These are phyloP conservation scores for Cyclina sinensis DNA, from an alignment of 1,140 invertebrate genomes.

Conservation along the genomic window DNA sequence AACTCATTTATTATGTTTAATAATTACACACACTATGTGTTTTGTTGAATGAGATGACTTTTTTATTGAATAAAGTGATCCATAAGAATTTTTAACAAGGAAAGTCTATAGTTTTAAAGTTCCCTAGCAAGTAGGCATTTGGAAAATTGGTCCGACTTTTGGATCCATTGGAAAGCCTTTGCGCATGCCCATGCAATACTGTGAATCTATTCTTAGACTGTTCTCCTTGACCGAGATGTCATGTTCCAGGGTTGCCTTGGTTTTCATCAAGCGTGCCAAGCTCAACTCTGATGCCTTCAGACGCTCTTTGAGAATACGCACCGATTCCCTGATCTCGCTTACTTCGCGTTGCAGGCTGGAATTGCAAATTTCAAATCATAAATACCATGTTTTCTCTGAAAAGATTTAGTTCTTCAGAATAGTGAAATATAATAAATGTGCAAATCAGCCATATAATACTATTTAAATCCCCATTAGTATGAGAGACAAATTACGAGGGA, in stretches of 20 bases:
- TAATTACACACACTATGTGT: constrained; percentile 14
- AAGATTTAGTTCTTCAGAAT: too few species aligned
- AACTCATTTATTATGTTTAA: background rate
- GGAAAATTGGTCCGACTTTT: constrained; percentile 86
- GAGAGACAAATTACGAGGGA: too few species aligned
- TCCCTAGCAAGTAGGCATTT: constrained; percentile 84
- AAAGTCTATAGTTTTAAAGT: constrained; percentile 33
- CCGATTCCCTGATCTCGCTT: constrained; percentile 86
- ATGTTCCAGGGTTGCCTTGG: constrained; percentile 93
- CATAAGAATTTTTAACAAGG: constrained; percentile 9
- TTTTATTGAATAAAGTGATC: constrained; percentile 23
- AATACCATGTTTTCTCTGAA: too few species aligned
- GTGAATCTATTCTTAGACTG: constrained; percentile 95
- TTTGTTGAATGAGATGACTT: constrained; percentile 5
- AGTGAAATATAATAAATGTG: too few species aligned
- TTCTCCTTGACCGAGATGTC: constrained; percentile 96
- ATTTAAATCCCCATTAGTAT: too few species aligned
- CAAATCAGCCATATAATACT: too few species aligned
- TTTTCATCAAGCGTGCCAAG: constrained; percentile 93
- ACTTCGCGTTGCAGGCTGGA: constrained; percentile 86
- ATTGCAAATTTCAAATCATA: too few species aligned
- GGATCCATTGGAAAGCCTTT: constrained; percentile 90
- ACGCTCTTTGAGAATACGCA: constrained; percentile 85
- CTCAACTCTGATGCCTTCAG: constrained; percentile 87
- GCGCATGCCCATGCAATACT: constrained; percentile 96